Evolutionary conservation across 1,140 invertebrate species (phyloP), one percentile per base, ranked within the genome.

Genomic region (Aphaenogaster ashmeadi): DNA sequence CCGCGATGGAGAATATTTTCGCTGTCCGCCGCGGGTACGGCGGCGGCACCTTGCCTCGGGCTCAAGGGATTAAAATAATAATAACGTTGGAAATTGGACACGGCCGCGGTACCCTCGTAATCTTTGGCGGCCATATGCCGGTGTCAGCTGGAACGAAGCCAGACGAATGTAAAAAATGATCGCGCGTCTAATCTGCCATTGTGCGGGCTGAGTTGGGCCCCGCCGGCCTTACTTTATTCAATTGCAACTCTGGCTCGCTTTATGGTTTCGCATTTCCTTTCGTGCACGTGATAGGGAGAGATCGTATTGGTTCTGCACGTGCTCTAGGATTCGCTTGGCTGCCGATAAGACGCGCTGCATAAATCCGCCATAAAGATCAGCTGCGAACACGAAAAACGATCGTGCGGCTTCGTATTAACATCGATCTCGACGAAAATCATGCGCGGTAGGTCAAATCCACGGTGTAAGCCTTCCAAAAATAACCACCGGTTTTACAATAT

Each of bases 31-130:
- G 64, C 33, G 67, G 36, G 83, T 64, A 27, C 50, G 47, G 75
- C 6, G 13, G 47, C 18, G 62, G 85, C 87, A 88, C 90, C 85
- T 90, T 89, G 90, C 83, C 80, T 50, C 80, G 81, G 88, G 90
- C 89, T 92, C 88, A 88, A 89, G 88, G 92, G 93, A 93, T 92
- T 94, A 92, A 94, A 94, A 94, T 94, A 94, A 94, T 94, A 94
- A 93, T 94, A 94, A 93, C 88, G 92, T 91, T 92, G 87, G 92
- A 91, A 93, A 94, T 94, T 94, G 94, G 94, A 94, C 92, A 94
- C 92, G 94, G 89, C 56, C 62, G 85, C 78, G 41, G 87, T 88
- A 89, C 90, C 92, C 92, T 93, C 90, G 87, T 93, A 93, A 93
- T 93, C 92, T 93, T 91, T 58, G 79, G 75, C 81, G 71, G 84